phyloP scores from a whole-genome alignment of 2,888 invertebrate genomes.

The Tanypteryx hageni region DNA sequence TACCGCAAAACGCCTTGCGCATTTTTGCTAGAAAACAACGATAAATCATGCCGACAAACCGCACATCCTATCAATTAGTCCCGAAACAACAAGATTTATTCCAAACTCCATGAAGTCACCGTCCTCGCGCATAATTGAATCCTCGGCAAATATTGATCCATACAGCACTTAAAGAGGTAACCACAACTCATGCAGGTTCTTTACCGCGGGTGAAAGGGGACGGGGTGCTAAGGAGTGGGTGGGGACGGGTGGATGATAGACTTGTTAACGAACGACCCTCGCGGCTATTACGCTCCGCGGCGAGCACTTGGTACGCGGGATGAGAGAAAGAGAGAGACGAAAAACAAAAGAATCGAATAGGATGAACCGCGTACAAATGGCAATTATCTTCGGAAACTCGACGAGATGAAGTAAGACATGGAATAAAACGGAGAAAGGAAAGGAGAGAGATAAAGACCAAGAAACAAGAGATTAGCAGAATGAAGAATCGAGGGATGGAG shows the following conservation, averaged over 20 bases:
- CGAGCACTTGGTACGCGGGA: constrained; percentile 29
- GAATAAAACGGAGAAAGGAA: background rate
- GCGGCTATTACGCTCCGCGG: constrained; percentile 23
- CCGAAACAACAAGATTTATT: background rate
- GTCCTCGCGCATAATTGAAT: background rate
- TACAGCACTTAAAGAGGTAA: background rate
- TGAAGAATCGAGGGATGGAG: background rate
- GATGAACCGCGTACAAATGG: background rate
- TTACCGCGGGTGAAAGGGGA: background rate
- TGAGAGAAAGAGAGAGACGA: background rate
- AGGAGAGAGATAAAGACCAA: background rate
- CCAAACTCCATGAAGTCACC: background rate
- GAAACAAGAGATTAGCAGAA: background rate
- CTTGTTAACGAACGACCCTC: constrained; percentile 36
- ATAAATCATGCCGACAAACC: too few relatives aligned
- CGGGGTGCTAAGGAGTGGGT: background rate
- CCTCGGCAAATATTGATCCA: background rate
- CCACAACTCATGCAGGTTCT: background rate
- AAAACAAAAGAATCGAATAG: background rate
- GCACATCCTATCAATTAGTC: too few relatives aligned
- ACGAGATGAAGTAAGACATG: background rate
- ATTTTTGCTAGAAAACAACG: too few relatives aligned
- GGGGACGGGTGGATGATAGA: constrained; percentile 26
- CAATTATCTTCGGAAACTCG: background rate
- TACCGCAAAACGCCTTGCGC: too few relatives aligned